Conservation (phyloP, 2,888 invertebrate species). For the Noctua comes region DNA sequence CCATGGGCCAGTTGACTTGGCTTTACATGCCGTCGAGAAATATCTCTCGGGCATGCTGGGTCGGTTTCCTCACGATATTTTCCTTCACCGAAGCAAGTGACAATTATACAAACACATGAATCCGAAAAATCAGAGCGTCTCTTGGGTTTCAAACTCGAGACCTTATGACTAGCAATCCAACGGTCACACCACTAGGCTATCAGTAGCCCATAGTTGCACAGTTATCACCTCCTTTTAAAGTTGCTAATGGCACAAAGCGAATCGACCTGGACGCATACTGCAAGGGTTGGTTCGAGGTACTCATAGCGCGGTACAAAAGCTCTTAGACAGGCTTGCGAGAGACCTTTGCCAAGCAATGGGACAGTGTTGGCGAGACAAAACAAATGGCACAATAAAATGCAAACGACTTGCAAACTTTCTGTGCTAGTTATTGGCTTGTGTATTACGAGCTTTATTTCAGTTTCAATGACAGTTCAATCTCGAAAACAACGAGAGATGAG, state of each 20-base stretch:
- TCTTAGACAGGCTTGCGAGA: neutral
- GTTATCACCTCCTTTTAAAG: neutral
- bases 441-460: constrained; percentile 10
- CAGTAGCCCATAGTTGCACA: neutral
- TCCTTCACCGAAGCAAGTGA: neutral
- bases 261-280: neutral
- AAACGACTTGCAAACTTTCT: neutral
- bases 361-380: neutral
- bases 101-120: too few species aligned
- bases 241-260: neutral
- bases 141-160: too few species aligned
- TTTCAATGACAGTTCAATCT: constrained; percentile 52
- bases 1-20: too few species aligned
- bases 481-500: constrained; percentile 49
- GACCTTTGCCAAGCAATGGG: neutral
- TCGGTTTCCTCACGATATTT: neutral
- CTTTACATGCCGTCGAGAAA: neutral
- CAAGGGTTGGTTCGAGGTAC: neutral
- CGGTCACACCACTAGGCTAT: neutral
- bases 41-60: neutral
- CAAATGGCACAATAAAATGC: neutral
- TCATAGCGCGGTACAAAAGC: neutral
- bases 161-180: too few species aligned
- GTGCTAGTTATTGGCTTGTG: neutral
- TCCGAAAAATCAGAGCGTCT: too few species aligned